Percentiles rank a stretch among this genome's conserved stretches.
phyloP scores from a whole-genome alignment of 1,140 invertebrate genomes.

The Capitella teleta region DNA sequence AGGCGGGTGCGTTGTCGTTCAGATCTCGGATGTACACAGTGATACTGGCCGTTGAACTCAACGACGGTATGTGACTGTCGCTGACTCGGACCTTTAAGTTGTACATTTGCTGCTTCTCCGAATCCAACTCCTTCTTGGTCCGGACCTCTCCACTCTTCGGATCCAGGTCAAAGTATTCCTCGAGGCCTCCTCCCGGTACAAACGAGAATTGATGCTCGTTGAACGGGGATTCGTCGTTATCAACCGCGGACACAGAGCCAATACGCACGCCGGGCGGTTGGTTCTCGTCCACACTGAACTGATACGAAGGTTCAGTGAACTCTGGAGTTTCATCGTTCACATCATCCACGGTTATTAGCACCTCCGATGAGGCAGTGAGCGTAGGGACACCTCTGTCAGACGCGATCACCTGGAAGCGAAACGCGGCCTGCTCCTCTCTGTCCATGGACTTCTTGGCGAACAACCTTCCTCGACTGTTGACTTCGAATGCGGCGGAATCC shows the following conservation, averaged over 20 bases:
- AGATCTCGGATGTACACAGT: slow-evolving; percentile 1
- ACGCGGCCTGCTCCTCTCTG: not conserved
- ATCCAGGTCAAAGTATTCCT: slow-evolving; percentile 73
- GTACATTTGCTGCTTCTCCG: slow-evolving; percentile 42
- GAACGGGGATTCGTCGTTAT: slow-evolving; percentile 9
- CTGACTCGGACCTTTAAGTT: slow-evolving; percentile 3
- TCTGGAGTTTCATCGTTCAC: slow-evolving; percentile 8
- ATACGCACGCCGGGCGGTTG: slow-evolving; percentile 8
- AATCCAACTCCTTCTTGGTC: slow-evolving; percentile 75
- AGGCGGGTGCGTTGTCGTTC: slow-evolving; percentile 9
- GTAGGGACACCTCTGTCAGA: not conserved
- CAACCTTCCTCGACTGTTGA: slow-evolving; percentile 1
- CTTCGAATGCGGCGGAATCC: not conserved
- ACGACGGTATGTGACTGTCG: not conserved
- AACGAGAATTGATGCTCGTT: slow-evolving; percentile 5
- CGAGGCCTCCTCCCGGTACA: not conserved
- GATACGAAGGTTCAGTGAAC: slow-evolving; percentile 3
- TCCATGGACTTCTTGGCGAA: slow-evolving; percentile 1
- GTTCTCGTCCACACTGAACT: slow-evolving; percentile 10
- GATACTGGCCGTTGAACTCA: not conserved
- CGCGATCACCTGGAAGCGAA: not conserved
- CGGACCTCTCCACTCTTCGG: slow-evolving; percentile 75
- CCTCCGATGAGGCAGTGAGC: too few relatives aligned
- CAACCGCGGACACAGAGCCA: slow-evolving; percentile 3
- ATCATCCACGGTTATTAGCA: slow-evolving; percentile 6